A percentile compares a stretch with the other conserved stretches of the same genome.
These are phyloP conservation scores for Xiphophorus couchianus DNA, from an alignment of 2,113 vertebrate genomes.

Conservation along the genomic window DNA sequence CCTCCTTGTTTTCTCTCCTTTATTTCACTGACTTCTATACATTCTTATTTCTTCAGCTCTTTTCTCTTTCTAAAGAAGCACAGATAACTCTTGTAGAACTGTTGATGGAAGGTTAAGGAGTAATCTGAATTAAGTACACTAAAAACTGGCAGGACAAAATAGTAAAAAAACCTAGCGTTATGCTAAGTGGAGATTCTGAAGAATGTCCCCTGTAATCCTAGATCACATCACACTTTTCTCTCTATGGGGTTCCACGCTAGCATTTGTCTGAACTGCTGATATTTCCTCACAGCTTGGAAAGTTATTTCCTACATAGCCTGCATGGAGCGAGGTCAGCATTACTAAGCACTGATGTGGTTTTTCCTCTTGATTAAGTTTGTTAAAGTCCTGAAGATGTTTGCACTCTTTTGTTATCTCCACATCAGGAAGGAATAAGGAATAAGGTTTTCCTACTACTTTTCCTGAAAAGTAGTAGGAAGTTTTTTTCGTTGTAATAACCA, in stretches of 20 bases:
- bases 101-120: background rate
- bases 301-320: conserved; percentile 19
- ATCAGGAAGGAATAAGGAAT: conserved; percentile 50
- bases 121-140: background rate
- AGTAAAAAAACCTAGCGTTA: background rate
- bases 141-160: background rate
- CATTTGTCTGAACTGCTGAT: conserved; percentile 4
- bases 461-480: no score
- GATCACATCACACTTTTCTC: conserved; percentile 5
- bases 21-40: background rate
- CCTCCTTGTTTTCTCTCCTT: background rate
- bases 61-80: background rate
- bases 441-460: conserved; percentile 24
- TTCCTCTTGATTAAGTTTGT: conserved; percentile 38
- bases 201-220: conserved; percentile 1
- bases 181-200: background rate
- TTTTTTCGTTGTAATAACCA: background rate
- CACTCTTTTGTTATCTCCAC: conserved; percentile 40
- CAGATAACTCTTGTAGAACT: background rate
- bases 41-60: background rate
- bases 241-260: background rate
- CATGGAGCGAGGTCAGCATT: conserved; percentile 19
- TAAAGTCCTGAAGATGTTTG: conserved; percentile 46
- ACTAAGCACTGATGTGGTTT: conserved; percentile 56
- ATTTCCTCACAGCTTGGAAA: conserved; percentile 26